phyloP scores from a whole-genome alignment of 2,888 invertebrate species.

The Andrena bucephala region DNA sequence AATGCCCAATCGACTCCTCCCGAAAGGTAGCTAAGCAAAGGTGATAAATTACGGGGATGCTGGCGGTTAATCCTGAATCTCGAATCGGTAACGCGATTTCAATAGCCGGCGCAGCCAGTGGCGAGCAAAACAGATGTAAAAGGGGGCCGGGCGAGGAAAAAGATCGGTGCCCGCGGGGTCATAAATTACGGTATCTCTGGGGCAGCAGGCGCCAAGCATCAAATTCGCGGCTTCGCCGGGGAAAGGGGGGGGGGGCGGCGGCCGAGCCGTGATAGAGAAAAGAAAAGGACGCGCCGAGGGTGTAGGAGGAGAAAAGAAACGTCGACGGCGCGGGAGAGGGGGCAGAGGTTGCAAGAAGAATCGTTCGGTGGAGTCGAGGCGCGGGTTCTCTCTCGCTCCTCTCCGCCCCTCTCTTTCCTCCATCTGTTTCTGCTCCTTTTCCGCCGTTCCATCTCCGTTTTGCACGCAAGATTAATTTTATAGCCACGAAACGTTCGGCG shows the following conservation, averaged over 20 bases:
- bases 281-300: slow-evolving; percentile 11
- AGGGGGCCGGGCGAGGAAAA: slow-evolving; percentile 2
- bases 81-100: slow-evolving; percentile 17
- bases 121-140: slow-evolving; percentile 23
- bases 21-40: not conserved
- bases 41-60: slow-evolving; percentile 18
- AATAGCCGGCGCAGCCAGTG: not conserved
- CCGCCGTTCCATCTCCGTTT: slow-evolving; percentile 67
- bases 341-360: slow-evolving; percentile 46
- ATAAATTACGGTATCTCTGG: slow-evolving; percentile 66
- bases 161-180: slow-evolving; percentile 13
- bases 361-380: slow-evolving; percentile 48
- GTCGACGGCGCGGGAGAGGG: not conserved
- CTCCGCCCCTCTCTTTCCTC: slow-evolving; percentile 44
- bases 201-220: slow-evolving; percentile 64
- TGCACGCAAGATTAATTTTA: slow-evolving; percentile 74
- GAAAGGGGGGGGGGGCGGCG: slow-evolving; percentile 28
- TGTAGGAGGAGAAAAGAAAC: slow-evolving; percentile 20
- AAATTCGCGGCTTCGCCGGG: slow-evolving; percentile 60
- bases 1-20: not conserved
- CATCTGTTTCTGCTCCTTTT: slow-evolving; percentile 61
- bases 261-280: slow-evolving; percentile 1
- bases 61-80: not conserved
- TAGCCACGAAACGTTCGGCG: slow-evolving; percentile 61
- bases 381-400: slow-evolving; percentile 48